Percentiles rank a stretch among this genome's conserved stretches.
Evolutionary conservation across 2,797 vertebrate species (phyloP).

Genomic region (Darevskia nairensis): DNA sequence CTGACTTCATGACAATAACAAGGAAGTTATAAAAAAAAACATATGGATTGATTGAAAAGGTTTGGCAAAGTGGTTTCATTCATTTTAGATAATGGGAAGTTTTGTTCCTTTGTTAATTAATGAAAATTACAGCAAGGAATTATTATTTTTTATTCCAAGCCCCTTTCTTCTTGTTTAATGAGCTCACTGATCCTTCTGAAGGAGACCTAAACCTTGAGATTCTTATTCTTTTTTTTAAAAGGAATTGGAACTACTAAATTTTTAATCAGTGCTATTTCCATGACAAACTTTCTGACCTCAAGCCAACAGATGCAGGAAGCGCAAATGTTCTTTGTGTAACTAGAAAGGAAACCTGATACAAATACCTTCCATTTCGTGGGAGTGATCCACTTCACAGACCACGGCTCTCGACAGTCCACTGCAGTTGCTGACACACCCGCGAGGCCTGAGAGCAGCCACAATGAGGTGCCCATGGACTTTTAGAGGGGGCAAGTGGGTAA

Average conservation of each 20-base stretch:
- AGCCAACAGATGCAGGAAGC: conserved; percentile 40
- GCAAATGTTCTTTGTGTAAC: not conserved
- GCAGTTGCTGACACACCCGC: not conserved
- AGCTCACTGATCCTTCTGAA: conserved; percentile 44
- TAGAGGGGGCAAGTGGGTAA: conserved; percentile 16
- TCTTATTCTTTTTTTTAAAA: not conserved
- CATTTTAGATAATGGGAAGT: conserved; percentile 8
- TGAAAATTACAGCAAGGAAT: conserved; percentile 46
- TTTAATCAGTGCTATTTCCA: conserved; percentile 57
- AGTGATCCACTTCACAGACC: conserved; percentile 2
- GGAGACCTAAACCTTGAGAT: conserved; percentile 35
- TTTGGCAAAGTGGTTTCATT: conserved; percentile 28
- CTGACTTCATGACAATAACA: conserved; percentile 5
- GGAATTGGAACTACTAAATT: conserved; percentile 43
- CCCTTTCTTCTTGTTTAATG: conserved; percentile 43
- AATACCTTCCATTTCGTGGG: not conserved
- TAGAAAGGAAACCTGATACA: conserved; percentile 16
- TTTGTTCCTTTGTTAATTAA: conserved; percentile 37
- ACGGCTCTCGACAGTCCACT: not conserved
- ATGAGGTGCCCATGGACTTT: not conserved
- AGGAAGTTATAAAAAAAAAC: conserved; percentile 39
- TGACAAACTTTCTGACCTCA: conserved; percentile 49
- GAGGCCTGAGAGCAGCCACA: not conserved
- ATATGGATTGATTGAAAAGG: conserved; percentile 19
- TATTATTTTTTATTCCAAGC: conserved; percentile 30